These are phyloP conservation scores for Tupaia chinensis DNA, from an alignment of 2,113 vertebrate species.

Conservation along the genomic window DNA sequence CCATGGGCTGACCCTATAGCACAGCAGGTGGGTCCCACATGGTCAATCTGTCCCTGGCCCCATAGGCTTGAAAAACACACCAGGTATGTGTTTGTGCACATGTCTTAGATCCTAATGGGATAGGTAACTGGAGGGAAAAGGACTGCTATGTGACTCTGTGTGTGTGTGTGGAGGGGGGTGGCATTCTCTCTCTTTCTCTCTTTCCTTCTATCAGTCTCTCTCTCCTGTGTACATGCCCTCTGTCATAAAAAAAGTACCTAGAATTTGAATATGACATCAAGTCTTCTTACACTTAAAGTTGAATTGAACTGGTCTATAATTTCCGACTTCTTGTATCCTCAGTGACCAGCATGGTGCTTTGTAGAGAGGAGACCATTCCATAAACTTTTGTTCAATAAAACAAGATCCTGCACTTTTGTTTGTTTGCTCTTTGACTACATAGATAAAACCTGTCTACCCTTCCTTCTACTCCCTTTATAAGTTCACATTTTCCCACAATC, in stretches of 20 bases:
- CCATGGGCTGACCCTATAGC: too few relatives aligned
- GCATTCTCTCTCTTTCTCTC: too few relatives aligned
- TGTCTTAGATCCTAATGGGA: too few relatives aligned
- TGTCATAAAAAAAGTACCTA: neutral
- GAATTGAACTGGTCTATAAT: neutral
- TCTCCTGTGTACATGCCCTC: too few relatives aligned
- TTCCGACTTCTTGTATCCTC: neutral
- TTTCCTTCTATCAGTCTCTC: too few relatives aligned
- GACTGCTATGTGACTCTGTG: too few relatives aligned
- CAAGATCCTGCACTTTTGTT: neutral
- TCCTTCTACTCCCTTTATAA: neutral
- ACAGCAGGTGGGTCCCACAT: too few relatives aligned
- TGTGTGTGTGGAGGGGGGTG: too few relatives aligned
- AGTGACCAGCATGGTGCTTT: rapidly evolving
- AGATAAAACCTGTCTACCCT: neutral
- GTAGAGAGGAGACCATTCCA: neutral
- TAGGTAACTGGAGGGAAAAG: too few relatives aligned
- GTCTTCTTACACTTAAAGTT: neutral
- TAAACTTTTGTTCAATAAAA: neutral
- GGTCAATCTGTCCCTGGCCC: too few relatives aligned
- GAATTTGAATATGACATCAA: neutral
- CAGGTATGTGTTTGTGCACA: too few relatives aligned
- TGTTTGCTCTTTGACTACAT: neutral
- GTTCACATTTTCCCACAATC: neutral
- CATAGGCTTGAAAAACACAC: too few relatives aligned